Base-by-base conservation (phyloP, 2,797 vertebrate species). In the Microctenopoma steveboyesi region DNA sequence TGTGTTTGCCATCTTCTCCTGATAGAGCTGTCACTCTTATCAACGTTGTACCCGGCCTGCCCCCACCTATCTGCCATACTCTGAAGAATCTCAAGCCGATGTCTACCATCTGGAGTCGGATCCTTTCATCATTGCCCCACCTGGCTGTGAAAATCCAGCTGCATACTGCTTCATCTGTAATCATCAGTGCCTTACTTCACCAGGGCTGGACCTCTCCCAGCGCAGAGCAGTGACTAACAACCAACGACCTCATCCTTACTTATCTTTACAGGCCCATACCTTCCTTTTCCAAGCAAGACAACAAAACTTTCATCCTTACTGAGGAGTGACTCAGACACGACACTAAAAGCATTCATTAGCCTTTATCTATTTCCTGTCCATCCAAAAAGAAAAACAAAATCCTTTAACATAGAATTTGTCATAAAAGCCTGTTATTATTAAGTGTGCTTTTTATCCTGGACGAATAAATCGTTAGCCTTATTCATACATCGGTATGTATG, bases 61-160 rank as follows among this genome's bases (percentile, higher is more conserved):
- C 78, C 74, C 61, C 59, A 45, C 72, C 49, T 49, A 25, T 50
- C 76, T 71, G 64, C 48, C 69, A 69, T 58, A 78, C 75, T 82
- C 57, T 49, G 64, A 78, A 69, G 76, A 50, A 77, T 78, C 78
- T 88, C 71, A 60, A 57, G 74, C 18, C 86, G 73, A 80, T 70
- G 71, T 82, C 72, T 74, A 68, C 89, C 87, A 91, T 87, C 86
- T 89, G 87, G 80, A 85, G 56, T 64, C 67, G 55, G 76, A 81
- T 81, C 72, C 80, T 85, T 82, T 82, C 75, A 77, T 88, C 85
- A 82, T 75, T 9, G 37, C 30, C 76, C 73, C 80, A 85, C 78
- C 87, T 87, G 86, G 64, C 66, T 56, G 55, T 71, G 72, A 54
- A 74, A 75, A 70, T 77, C 72, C 83, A 86, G 76, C 75, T 76